Evolutionary conservation across 2,113 vertebrate species (phyloP), one percentile per base, ranked within the genome.

Genomic region (Puntigrus tetrazona): DNA sequence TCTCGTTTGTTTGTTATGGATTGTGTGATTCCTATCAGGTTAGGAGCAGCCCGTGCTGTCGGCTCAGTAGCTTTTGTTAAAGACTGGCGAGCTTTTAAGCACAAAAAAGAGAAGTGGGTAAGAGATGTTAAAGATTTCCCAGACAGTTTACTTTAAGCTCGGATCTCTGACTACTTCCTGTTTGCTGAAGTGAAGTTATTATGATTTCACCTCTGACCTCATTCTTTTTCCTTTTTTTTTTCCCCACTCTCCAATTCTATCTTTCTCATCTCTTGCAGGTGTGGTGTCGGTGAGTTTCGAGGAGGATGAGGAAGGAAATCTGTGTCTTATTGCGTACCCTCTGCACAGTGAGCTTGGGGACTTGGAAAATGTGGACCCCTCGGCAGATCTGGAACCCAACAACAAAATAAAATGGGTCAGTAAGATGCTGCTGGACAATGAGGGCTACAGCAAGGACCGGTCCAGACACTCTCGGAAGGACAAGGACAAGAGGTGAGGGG

Each of bases 211-310:
- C 47, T 20, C 22, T 81, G 34, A 63, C 79, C 70, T 63, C 25
- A 10, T 67, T 36, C 1, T 25, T 41, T 78, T 52, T 67, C 25
- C 2, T 22, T 50, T 78, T 61, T 16, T 45, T 3, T 76, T 6
- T 34, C 41, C 4, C 13, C 27, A 5, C 3, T 67, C 63, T 67
- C 18, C 27, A 31, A 31, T 63, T 84, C 86, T 86, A 7, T 29
- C 61, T 47, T 4, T 47, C 45, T 16, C 13, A 47, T 47, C 45
- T 1, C 25, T 73, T 84, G 31, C 80, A 95, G 98, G 98, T 90
- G 97, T 98, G 34, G 97, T 99, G 43, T 99, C 98, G 0, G 98
- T 99, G 81, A 94, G 97, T 90, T 99, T 99, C 84, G 98, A 99
- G 91, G 98, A 99, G 88, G 97, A 99, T 50, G 97, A 98, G 92